These are phyloP conservation scores for Lordiphosa fenestrarum DNA, from an alignment of 2,888 invertebrate species.

Conservation along the genomic window DNA sequence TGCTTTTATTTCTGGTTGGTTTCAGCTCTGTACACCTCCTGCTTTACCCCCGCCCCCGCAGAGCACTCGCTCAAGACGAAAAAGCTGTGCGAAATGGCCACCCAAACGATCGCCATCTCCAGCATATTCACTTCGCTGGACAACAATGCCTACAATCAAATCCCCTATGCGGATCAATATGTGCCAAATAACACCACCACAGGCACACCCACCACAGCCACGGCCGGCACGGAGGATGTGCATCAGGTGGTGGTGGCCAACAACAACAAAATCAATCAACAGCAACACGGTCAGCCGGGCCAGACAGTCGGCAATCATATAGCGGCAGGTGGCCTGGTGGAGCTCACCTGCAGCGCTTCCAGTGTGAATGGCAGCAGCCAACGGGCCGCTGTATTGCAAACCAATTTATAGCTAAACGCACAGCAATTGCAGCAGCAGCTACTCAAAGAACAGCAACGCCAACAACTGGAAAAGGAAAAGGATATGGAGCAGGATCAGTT, in stretches of 20 bases:
- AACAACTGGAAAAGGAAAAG: slow-evolving; percentile 30
- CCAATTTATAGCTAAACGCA: slow-evolving; percentile 79
- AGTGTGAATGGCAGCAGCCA: slow-evolving; percentile 41
- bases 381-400: slow-evolving; percentile 59
- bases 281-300: slow-evolving; percentile 65
- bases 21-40: too few relatives aligned
- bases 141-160: slow-evolving; percentile 71
- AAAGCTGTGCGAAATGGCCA: slow-evolving; percentile 80
- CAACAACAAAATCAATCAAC: slow-evolving; percentile 79
- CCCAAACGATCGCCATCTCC: slow-evolving; percentile 79
- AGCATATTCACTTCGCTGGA: slow-evolving; percentile 79
- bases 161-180: slow-evolving; percentile 80
- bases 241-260: slow-evolving; percentile 76
- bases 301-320: slow-evolving; percentile 37
- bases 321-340: slow-evolving; percentile 10
- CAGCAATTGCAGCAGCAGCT: slow-evolving; percentile 62
- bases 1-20: too few relatives aligned
- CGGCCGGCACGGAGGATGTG: slow-evolving; percentile 20
- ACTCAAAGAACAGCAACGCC: slow-evolving; percentile 59
- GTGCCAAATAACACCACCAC: slow-evolving; percentile 76
- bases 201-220: slow-evolving; percentile 38
- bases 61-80: slow-evolving; percentile 75
- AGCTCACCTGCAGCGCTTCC: slow-evolving; percentile 24
- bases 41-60: slow-evolving; percentile 8
- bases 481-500: slow-evolving; percentile 23